Conservation (phyloP, 2,797 vertebrate genomes). For the Brotula barbata region DNA sequence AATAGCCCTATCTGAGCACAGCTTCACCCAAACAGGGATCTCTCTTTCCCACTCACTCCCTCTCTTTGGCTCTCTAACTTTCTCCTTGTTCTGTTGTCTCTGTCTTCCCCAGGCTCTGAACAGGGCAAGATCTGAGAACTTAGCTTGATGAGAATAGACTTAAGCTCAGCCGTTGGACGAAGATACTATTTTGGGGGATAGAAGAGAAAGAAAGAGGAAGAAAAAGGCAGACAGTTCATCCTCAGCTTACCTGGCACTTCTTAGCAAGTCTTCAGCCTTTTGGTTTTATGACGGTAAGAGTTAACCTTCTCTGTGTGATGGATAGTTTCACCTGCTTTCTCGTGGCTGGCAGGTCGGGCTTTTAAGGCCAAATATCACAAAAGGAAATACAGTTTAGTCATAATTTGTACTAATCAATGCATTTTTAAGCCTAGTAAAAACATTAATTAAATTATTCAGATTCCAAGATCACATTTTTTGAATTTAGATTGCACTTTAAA, state of each 20-base stretch:
- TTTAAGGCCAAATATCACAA: conserved; percentile 20
- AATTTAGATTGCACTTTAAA: neutral
- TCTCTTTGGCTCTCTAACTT: conserved; percentile 64
- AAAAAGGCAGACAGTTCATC: conserved; percentile 63
- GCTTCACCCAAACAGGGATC: conserved; percentile 78
- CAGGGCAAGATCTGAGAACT: conserved; percentile 69
- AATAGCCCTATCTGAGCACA: conserved; percentile 86
- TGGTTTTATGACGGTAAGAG: conserved; percentile 79
- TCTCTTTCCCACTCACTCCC: conserved; percentile 69
- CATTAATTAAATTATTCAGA: too few species aligned
- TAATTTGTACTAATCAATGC: neutral
- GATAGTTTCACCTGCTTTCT: conserved; percentile 42
- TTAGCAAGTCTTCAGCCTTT: conserved; percentile 45
- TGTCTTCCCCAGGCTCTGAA: conserved; percentile 63
- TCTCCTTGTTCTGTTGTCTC: conserved; percentile 70
- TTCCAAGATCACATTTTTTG: too few species aligned
- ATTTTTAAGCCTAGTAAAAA: conserved; percentile 4
- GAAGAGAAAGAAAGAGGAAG: conserved; percentile 71
- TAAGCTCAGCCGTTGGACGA: conserved; percentile 33
- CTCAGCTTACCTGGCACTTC: conserved; percentile 67
- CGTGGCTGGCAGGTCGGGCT: conserved; percentile 24
- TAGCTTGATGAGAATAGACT: conserved; percentile 58
- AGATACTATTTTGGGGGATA: conserved; percentile 57
- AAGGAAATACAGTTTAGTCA: neutral
- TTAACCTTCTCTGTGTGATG: conserved; percentile 31